Base-by-base conservation (phyloP, 92 coral and sea anemone genomes). In the Desmophyllum pertusum region DNA sequence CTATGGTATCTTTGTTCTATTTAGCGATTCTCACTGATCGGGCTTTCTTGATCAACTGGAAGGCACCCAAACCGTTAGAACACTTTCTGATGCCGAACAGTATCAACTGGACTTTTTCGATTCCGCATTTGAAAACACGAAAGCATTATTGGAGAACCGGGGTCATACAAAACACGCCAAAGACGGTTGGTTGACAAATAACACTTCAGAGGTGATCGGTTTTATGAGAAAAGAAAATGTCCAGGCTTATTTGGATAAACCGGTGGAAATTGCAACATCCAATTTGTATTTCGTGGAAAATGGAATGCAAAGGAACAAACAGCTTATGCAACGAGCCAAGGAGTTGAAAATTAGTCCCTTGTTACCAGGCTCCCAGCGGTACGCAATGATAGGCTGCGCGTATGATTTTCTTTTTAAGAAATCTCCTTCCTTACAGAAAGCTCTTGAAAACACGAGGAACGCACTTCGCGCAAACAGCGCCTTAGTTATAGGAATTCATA, bases 11-110 rank as follows among this genome's bases (percentile, higher is more conserved):
- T 2, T 53, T 85, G 48, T 80, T 91, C 36, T 85, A 73, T 35
- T 85, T 91, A 15, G 92, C 92, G 41, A 75, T 91, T 19, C 42
- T 91, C 29, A 88, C 92, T 0, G 63, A 88, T 73, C 64, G 94
- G 41, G 94, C 91, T n/a, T 77, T 91, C 63, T 23, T 91, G 69
- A 91, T 91, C 68, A 85, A 91, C 73, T 91, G 94, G 94, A 88
- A 70, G 40, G 62, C 80, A 10, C 78, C 89, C 8, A 79, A 30
- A 25, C 69, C 91, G 5, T 25, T 91, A 52, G 70, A 72, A 38
- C 81, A 52, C 17, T 91, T 72, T 41, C 52, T 91, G 29, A 48
- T 18, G 19, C 92, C 94, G 27, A 85, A 70, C 38, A 33, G 69
- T 3, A 91, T 91, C 40, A 15, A 59, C 9, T 91, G 94, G 94